Percentiles rank a stretch among this genome's conserved stretches.
These are phyloP conservation scores for Andrena dorsata DNA, from an alignment of 2,888 invertebrate genomes.

Conservation along the genomic window DNA sequence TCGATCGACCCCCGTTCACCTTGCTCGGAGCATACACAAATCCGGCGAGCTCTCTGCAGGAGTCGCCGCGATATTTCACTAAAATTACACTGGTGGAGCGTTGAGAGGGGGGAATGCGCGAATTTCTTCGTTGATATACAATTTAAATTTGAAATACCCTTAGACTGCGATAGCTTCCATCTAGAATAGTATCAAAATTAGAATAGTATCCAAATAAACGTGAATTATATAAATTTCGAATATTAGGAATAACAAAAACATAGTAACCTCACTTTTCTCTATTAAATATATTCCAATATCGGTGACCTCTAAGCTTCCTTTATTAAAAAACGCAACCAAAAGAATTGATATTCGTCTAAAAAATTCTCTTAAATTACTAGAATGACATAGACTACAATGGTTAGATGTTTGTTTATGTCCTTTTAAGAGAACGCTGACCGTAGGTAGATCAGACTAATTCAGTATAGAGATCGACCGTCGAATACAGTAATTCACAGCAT, in stretches of 20 bases:
- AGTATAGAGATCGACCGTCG: neutral
- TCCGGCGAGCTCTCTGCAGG: slow-evolving; percentile 48
- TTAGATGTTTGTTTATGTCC: too few species aligned
- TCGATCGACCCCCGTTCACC: slow-evolving; percentile 29
- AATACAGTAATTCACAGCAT: slow-evolving; percentile 8
- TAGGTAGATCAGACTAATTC: too few species aligned
- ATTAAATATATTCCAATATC: too few species aligned
- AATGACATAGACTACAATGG: too few species aligned
- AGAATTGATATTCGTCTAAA: too few species aligned
- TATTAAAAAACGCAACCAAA: too few species aligned
- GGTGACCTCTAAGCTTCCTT: too few species aligned
- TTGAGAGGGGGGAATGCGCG: slow-evolving; percentile 30
- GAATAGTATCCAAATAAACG: neutral
- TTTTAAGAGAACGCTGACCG: too few species aligned
- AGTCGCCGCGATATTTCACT: slow-evolving; percentile 74
- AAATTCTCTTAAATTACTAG: too few species aligned
- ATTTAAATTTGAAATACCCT: slow-evolving; percentile 69
- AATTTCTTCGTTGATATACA: slow-evolving; percentile 64
- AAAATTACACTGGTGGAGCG: slow-evolving; percentile 44
- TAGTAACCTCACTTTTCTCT: too few species aligned
- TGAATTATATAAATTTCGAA: neutral
- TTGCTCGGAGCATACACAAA: slow-evolving; percentile 46
- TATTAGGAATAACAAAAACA: too few species aligned
- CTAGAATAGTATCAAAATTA: neutral
- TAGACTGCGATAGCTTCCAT: slow-evolving; percentile 48